phyloP scores from a whole-genome alignment of 2,888 invertebrate species.

The Sesia apiformis region DNA sequence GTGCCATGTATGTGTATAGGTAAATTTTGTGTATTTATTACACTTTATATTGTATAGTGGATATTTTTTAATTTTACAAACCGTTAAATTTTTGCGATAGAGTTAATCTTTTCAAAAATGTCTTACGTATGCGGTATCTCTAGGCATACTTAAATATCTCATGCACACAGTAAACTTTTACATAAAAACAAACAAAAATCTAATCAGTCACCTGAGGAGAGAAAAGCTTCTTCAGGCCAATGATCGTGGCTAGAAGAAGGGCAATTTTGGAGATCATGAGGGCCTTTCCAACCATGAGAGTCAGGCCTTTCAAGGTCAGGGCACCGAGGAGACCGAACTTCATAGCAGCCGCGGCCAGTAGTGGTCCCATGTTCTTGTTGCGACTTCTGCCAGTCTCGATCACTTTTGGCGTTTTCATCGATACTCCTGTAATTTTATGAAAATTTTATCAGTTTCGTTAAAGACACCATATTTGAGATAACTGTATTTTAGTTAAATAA shows the following conservation, averaged over 20 bases:
- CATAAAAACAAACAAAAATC: background rate
- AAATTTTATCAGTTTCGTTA: background rate
- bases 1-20: too few relatives aligned
- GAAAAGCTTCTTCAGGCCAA: slow-evolving; percentile 88
- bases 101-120: too few relatives aligned
- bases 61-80: too few relatives aligned
- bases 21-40: too few relatives aligned
- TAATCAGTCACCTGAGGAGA: slow-evolving; percentile 75
- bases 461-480: too few relatives aligned
- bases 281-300: slow-evolving; percentile 88
- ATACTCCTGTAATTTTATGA: slow-evolving; percentile 71
- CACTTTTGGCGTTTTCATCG: slow-evolving; percentile 76
- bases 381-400: slow-evolving; percentile 80
- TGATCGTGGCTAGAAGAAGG: slow-evolving; percentile 84
- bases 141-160: background rate
- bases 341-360: slow-evolving; percentile 84
- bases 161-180: background rate
- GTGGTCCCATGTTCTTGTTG: slow-evolving; percentile 82
- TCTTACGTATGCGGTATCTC: too few relatives aligned
- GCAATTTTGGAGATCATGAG: slow-evolving; percentile 89
- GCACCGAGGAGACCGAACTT: slow-evolving; percentile 88
- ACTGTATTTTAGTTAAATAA: too few relatives aligned
- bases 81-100: too few relatives aligned
- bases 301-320: slow-evolving; percentile 85
- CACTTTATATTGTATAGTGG: too few relatives aligned